Evolutionary conservation across 2,113 vertebrate genomes (phyloP), one percentile per base, ranked within the genome.

Genomic region (Proteles cristata): DNA sequence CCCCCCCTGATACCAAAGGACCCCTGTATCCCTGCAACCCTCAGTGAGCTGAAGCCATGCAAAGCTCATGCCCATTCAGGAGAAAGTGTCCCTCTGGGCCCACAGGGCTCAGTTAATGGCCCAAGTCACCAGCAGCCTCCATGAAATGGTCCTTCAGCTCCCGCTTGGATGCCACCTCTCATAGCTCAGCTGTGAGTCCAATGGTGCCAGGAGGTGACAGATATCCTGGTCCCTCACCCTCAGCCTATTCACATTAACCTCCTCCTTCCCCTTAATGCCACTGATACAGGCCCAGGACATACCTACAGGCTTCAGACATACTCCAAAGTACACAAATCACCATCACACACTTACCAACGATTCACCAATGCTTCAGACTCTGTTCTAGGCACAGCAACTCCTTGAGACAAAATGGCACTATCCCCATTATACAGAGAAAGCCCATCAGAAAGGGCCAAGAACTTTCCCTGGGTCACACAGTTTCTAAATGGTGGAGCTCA

Each of bases 101-200:
- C 31, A 63, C 50, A 89, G 2, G 48, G 28, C 16, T 77, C 45
- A 33, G 4, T 26, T 77, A 25, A 16, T n/a, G 50, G 11, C 28
- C 69, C 7, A 2, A 33, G 65, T 33, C 81, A 48, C 58, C 50
- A 45, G 48, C 1, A 0, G 48, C 55, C 31, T 25, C 2, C 5
- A 2, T 26, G n/a, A 25, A 94, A 68, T 31, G n/a, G 48, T 23
- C 63, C 83, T 89, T 95, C 81, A 65, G 39, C 19, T 80, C 63
- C 39, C 31, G 63, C 28, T 65, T 48, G 17, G 33, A 79, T 53
- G 25, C 16, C 21, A 0, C 28, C 50, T 90, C 68, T 66, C 21
- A 1, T 0, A 4, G 33, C 76, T 87, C 71, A 89, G 26, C 90
- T 19, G 26, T 43, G 74, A 71, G 69, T 48, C 63, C 53, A 43